Percentiles rank a stretch among this genome's conserved stretches.
These are phyloP conservation scores for Cheilosia vernalis DNA, from an alignment of 2,888 invertebrate genomes.

Conservation along the genomic window DNA sequence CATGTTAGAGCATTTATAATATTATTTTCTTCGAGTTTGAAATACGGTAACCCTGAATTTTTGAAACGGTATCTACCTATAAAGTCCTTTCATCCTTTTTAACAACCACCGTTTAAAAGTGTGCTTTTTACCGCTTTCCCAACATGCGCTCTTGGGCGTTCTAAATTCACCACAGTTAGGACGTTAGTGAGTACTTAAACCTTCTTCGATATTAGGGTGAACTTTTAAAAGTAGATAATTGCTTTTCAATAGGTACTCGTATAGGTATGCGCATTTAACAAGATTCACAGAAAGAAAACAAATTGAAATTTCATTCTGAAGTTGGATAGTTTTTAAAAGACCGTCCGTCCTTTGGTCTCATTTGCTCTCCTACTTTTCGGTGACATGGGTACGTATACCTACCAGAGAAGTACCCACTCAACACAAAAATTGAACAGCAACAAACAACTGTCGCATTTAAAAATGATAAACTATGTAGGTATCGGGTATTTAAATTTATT, in stretches of 20 bases:
- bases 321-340: too few relatives aligned
- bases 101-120: not conserved
- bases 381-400: not conserved
- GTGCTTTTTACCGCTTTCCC: not conserved
- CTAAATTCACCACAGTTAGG: not conserved
- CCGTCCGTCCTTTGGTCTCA: constrained; percentile 3
- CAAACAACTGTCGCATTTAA: not conserved
- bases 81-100: not conserved
- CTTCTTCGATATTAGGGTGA: not conserved
- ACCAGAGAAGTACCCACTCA: not conserved
- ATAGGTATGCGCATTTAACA: too few relatives aligned
- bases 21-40: not conserved
- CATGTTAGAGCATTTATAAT: not conserved
- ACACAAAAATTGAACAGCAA: not conserved
- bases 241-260: too few relatives aligned
- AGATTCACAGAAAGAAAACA: too few relatives aligned
- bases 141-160: not conserved
- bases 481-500: not conserved
- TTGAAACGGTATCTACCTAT: not conserved
- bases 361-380: not conserved
- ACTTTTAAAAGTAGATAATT: not conserved
- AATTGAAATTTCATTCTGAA: too few relatives aligned
- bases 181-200: constrained; percentile 3
- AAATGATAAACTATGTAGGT: constrained; percentile 9
- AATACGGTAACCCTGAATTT: not conserved